phyloP scores from a whole-genome alignment of 2,113 vertebrate genomes.

The Fulmarus glacialis region DNA sequence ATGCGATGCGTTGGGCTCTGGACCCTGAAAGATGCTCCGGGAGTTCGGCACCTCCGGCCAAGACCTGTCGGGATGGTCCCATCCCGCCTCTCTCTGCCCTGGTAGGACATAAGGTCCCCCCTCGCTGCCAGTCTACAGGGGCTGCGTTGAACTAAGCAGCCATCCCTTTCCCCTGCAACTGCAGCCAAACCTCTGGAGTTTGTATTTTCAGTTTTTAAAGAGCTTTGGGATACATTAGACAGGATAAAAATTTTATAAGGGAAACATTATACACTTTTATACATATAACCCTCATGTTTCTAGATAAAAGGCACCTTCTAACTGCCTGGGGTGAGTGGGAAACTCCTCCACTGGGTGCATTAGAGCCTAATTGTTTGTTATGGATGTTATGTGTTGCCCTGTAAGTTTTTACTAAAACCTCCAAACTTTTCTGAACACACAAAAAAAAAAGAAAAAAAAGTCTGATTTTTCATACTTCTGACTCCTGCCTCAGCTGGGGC shows the following conservation, averaged over 20 bases:
- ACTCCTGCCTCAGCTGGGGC: background rate
- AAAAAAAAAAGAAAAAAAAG: background rate
- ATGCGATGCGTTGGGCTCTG: background rate
- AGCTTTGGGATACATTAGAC: slow-evolving; percentile 43
- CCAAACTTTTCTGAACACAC: background rate
- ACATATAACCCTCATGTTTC: background rate
- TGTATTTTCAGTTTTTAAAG: background rate
- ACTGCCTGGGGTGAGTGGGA: background rate
- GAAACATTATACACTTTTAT: background rate
- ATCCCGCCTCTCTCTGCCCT: background rate
- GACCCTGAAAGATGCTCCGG: background rate
- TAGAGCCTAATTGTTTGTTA: background rate
- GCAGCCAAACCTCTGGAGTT: background rate
- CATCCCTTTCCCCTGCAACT: background rate
- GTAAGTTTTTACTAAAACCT: background rate
- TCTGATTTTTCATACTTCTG: background rate
- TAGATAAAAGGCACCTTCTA: background rate
- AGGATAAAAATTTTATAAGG: slow-evolving; percentile 44
- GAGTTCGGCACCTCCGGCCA: background rate
- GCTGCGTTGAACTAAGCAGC: background rate
- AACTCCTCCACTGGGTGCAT: background rate
- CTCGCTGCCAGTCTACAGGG: background rate
- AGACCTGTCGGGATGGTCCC: rapidly evolving
- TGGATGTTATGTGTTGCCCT: background rate
- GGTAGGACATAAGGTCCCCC: background rate